Evolutionary conservation across 2,113 vertebrate species (phyloP).

Genomic region (Canis aureus): DNA sequence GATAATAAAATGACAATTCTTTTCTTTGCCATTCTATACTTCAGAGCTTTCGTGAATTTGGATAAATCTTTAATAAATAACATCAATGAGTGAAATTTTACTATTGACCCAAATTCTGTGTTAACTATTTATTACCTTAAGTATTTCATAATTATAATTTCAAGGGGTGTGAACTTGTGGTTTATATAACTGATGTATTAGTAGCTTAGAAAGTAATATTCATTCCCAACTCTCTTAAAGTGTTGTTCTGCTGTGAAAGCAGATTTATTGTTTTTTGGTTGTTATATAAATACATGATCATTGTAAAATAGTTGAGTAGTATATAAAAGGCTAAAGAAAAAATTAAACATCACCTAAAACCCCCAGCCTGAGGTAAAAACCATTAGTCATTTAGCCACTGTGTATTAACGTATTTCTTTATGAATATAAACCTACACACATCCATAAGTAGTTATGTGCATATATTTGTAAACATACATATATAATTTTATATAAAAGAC

Average conservation of each 20-base stretch:
- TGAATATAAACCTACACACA: background rate
- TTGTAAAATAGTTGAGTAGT: background rate
- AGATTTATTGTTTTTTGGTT: background rate
- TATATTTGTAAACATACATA: background rate
- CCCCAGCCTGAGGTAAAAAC: background rate
- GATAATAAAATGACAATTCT: background rate
- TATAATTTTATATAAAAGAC: background rate
- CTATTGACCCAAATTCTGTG: background rate
- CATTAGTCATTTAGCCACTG: background rate
- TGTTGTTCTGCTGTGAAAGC: background rate
- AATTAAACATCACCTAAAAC: background rate
- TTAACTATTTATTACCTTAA: background rate
- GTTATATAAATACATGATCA: background rate
- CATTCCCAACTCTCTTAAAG: background rate
- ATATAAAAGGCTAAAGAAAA: background rate
- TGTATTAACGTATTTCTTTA: background rate
- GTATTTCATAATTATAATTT: background rate
- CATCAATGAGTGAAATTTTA: conserved; percentile 24
- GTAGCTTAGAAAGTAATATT: background rate
- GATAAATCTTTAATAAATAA: background rate
- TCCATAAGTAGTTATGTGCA: background rate
- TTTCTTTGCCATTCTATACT: background rate
- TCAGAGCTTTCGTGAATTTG: background rate
- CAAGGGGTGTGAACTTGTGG: background rate
- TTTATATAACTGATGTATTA: background rate